phyloP scores from a whole-genome alignment of 2,113 vertebrate genomes.

The Urocitellus parryii region DNA sequence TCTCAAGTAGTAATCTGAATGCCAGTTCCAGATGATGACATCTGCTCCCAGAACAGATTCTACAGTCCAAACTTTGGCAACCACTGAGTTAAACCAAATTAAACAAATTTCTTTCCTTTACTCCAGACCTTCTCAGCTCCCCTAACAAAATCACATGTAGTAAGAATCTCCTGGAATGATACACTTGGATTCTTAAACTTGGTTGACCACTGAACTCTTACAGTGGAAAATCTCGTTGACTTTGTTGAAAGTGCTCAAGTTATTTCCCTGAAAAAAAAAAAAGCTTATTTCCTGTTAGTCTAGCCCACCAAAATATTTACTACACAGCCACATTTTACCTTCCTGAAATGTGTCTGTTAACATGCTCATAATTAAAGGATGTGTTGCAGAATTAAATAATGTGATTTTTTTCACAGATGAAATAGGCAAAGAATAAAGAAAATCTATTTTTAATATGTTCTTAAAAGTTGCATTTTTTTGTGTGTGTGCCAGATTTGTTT shows the following conservation, averaged over 20 bases:
- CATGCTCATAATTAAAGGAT: neutral
- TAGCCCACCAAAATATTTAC: neutral
- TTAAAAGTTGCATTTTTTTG: neutral
- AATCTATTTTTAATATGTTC: neutral
- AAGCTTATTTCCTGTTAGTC: neutral
- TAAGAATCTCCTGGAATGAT: neutral
- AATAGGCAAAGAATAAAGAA: neutral
- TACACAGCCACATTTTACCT: neutral
- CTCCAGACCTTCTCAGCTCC: neutral
- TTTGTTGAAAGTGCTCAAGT: neutral
- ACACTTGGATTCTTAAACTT: neutral
- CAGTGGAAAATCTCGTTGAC: neutral
- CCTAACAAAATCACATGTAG: neutral
- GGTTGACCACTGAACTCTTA: neutral
- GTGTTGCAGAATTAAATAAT: neutral
- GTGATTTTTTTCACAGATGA: neutral
- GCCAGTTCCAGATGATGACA: neutral
- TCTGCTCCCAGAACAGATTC: neutral
- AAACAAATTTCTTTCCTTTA: neutral
- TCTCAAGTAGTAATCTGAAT: neutral
- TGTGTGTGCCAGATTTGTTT: neutral
- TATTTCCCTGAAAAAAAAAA: conserved; percentile 32
- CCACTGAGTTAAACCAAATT: neutral
- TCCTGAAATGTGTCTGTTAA: neutral
- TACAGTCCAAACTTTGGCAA: neutral